Conservation (phyloP, 2,888 invertebrate species). For the Aleiodes leptofemur region DNA sequence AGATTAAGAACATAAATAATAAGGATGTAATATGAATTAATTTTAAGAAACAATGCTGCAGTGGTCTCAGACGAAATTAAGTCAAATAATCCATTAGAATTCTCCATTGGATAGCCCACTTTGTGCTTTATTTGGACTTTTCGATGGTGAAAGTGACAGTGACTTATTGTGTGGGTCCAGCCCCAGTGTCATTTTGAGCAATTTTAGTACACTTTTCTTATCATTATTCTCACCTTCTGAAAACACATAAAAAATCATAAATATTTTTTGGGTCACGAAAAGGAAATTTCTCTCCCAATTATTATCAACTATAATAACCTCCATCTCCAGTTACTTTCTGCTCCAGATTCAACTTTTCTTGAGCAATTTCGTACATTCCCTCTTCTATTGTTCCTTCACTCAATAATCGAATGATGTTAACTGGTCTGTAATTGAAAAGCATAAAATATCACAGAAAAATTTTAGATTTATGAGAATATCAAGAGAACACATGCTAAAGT, state of each 20-base stretch:
- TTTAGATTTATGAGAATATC: background rate
- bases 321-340: conserved; percentile 86
- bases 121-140: conserved; percentile 57
- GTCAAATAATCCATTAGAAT: conserved; percentile 26
- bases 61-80: background rate
- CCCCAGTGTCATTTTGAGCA: conserved; percentile 87
- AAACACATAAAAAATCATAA: conserved; percentile 8
- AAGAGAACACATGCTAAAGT: background rate
- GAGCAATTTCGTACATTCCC: conserved; percentile 92
- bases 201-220: conserved; percentile 86
- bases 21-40: conserved; percentile 5
- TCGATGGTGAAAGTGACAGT: conserved; percentile 58
- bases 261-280: conserved; percentile 13
- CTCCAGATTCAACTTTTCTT: conserved; percentile 94
- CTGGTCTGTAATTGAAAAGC: conserved; percentile 80
- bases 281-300: conserved; percentile 21
- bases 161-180: conserved; percentile 75
- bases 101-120: conserved; percentile 55
- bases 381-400: conserved; percentile 94
- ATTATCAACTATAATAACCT: conserved; percentile 71
- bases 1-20: conserved; percentile 27
- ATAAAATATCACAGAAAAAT: conserved; percentile 3
- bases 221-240: conserved; percentile 84
- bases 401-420: conserved; percentile 90
- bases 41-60: background rate